phyloP scores from a whole-genome alignment of 2,797 vertebrate species.

The Pangasius mekongensis region DNA sequence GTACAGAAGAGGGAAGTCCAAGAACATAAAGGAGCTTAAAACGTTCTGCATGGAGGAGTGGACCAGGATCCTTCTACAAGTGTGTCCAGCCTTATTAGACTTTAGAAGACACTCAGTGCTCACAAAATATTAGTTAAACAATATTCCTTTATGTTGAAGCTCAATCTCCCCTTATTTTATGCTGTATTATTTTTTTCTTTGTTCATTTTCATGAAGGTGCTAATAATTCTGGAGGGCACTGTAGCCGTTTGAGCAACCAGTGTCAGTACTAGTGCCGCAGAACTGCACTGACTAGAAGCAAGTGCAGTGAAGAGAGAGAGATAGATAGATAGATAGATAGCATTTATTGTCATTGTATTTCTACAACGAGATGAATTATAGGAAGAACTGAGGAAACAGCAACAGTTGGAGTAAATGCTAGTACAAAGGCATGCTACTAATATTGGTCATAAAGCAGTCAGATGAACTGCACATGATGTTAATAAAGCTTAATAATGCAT shows the following conservation, averaged over 20 bases:
- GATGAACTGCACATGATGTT: background rate
- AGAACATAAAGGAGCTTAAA: background rate
- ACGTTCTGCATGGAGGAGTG: background rate
- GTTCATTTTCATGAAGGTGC: background rate
- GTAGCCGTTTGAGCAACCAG: background rate
- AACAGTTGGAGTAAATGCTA: background rate
- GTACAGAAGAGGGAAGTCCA: background rate
- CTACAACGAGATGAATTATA: too few species aligned
- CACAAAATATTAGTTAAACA: background rate
- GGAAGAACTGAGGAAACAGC: background rate
- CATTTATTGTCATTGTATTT: too few species aligned
- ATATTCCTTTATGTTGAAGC: background rate
- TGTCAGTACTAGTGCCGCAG: background rate
- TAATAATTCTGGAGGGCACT: background rate
- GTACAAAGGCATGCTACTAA: background rate
- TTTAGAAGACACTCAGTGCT: background rate
- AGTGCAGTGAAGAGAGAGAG: too few species aligned
- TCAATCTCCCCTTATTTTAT: background rate
- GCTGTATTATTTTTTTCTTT: background rate
- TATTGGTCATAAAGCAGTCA: background rate
- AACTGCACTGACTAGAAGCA: background rate
- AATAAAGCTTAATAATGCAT: background rate
- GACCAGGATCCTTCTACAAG: too few species aligned
- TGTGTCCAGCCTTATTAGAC: background rate
- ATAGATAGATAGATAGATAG: too few species aligned